Conservation (phyloP, 2,797 vertebrate species). For the Chloroceryle amazona region DNA sequence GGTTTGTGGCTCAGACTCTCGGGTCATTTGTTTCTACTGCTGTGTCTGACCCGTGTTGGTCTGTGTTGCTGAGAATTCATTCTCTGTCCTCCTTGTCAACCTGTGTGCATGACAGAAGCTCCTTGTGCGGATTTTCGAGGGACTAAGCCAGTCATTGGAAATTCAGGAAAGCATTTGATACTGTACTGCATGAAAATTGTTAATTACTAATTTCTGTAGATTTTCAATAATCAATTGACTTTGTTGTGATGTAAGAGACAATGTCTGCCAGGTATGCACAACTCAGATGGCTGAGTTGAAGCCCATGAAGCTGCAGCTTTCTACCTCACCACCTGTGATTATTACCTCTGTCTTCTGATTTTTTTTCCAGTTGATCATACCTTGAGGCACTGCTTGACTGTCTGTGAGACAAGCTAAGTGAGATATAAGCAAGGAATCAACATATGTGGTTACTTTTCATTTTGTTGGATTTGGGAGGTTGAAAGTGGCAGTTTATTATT, state of each 20-base stretch:
- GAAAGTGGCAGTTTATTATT: neutral
- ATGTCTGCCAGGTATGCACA: neutral
- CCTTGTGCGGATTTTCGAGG: neutral
- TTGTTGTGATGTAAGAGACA: neutral
- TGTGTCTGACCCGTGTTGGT: neutral
- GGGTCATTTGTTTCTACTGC: neutral
- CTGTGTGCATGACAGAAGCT: fast-evolving
- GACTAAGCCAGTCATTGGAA: neutral
- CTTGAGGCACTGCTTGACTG: neutral
- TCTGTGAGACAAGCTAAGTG: neutral
- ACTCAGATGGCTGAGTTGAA: neutral
- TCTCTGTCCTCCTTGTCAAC: neutral
- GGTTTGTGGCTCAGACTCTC: neutral
- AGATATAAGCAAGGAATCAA: neutral
- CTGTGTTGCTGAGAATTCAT: neutral
- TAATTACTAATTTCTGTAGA: neutral
- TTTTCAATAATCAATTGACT: neutral
- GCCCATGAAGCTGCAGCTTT: neutral
- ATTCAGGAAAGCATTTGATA: neutral
- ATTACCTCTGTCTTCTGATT: neutral
- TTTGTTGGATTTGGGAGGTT: neutral
- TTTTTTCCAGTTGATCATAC: neutral
- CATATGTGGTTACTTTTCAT: fast-evolving
- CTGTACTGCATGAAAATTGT: neutral
- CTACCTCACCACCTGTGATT: neutral